Conservation (phyloP, 2,113 vertebrate species). For the Uria lomvia region DNA sequence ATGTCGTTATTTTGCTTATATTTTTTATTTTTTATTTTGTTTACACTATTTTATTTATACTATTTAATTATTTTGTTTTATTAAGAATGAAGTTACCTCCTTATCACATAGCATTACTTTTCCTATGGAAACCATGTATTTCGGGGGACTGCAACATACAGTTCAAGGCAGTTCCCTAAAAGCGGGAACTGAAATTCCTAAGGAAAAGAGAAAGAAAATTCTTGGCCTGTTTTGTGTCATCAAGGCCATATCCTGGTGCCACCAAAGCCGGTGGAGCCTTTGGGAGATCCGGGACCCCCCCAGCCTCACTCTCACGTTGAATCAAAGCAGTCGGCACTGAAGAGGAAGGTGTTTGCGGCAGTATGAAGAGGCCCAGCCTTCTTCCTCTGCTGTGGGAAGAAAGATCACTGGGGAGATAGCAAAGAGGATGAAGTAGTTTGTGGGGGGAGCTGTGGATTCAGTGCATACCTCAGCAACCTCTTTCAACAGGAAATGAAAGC, state of each 20-base stretch:
- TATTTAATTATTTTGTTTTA: not conserved
- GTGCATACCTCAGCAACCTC: slow-evolving; percentile 46
- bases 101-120: not conserved
- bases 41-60: not conserved
- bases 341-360: not conserved
- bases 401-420: slow-evolving; percentile 37
- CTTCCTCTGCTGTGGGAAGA: slow-evolving; percentile 38
- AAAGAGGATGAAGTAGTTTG: not conserved
- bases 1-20: not conserved
- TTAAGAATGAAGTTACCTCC: not conserved
- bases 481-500: slow-evolving; percentile 58
- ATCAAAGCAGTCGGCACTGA: not conserved
- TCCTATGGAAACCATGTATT: not conserved
- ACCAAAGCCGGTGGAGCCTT: fast-evolving
- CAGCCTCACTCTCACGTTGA: not conserved
- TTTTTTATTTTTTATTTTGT: not conserved
- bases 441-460: not conserved
- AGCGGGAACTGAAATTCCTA: not conserved
- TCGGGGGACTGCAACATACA: not conserved
- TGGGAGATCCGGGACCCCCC: not conserved
- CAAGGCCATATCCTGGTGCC: not conserved
- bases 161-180: not conserved
- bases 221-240: not conserved
- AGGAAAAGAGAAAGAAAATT: not conserved
- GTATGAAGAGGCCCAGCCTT: not conserved